phyloP scores from a whole-genome alignment of 2,797 vertebrate genomes.

The Acrossocheilus fasciatus region DNA sequence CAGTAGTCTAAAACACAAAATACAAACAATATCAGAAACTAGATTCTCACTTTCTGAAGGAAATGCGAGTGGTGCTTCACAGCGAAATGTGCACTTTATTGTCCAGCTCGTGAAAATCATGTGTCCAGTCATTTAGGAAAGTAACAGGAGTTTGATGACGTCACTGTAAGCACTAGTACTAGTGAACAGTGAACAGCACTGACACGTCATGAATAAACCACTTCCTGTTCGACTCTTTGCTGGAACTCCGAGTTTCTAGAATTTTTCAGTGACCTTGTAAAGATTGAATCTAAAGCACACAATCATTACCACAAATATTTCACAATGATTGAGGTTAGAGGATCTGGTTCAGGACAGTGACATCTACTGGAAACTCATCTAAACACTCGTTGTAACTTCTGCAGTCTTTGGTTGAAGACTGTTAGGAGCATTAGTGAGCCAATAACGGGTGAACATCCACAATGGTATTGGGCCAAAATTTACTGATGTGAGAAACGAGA shows the following conservation, averaged over 20 bases:
- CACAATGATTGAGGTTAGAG: too few relatives aligned
- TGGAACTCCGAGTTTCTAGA: background rate
- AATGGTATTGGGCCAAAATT: too few relatives aligned
- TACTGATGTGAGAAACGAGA: background rate
- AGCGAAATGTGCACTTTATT: background rate
- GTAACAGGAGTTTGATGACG: background rate
- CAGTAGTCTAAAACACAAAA: background rate
- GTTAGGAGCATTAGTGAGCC: too few relatives aligned
- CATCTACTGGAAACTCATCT: too few relatives aligned
- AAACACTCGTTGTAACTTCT: too few relatives aligned
- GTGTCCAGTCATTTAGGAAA: background rate
- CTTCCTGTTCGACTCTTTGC: too few relatives aligned
- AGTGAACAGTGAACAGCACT: background rate
- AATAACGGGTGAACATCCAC: too few relatives aligned
- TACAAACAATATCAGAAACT: background rate
- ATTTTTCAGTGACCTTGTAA: background rate
- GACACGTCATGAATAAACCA: background rate
- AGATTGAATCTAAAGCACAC: background rate
- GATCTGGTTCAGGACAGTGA: too few relatives aligned
- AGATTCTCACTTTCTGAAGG: background rate
- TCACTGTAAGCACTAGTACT: background rate
- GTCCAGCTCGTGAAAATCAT: background rate
- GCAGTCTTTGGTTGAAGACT: too few relatives aligned
- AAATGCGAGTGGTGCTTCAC: background rate
- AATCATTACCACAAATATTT: too few relatives aligned